Evolutionary conservation across 2,113 vertebrate species (phyloP).

Genomic region (Zapus hudsonius): DNA sequence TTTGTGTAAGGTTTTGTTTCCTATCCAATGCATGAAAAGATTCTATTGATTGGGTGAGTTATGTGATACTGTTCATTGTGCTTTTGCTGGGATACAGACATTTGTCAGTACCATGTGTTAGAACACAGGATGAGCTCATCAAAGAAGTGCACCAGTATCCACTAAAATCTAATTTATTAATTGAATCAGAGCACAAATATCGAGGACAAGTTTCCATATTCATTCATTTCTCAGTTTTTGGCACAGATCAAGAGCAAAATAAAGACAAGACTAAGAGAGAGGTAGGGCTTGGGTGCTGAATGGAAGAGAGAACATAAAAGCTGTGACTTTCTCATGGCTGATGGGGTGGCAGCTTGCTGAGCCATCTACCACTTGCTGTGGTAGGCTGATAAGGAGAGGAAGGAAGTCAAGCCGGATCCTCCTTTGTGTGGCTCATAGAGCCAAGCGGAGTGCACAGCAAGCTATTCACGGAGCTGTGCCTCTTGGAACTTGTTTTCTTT

Average conservation of each 20-base stretch:
- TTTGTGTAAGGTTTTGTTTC: neutral
- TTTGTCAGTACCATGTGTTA: neutral
- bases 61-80: neutral
- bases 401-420: neutral
- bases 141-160: neutral
- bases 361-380: neutral
- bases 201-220: neutral
- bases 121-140: neutral
- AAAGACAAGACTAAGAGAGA: neutral
- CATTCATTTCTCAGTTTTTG: neutral
- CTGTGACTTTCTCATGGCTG: neutral
- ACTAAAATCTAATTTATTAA: neutral
- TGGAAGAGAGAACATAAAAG: neutral
- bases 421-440: neutral
- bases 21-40: neutral
- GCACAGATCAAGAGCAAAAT: neutral
- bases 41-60: neutral
- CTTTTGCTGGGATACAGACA: fast-evolving
- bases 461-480: neutral
- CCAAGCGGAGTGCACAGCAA: neutral
- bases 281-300: neutral
- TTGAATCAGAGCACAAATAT: neutral
- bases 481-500: neutral
- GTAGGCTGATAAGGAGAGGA: neutral
- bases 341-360: neutral